Evolutionary conservation across 2,888 invertebrate genomes (phyloP).

Genomic region (Ecliptopera silaceata): DNA sequence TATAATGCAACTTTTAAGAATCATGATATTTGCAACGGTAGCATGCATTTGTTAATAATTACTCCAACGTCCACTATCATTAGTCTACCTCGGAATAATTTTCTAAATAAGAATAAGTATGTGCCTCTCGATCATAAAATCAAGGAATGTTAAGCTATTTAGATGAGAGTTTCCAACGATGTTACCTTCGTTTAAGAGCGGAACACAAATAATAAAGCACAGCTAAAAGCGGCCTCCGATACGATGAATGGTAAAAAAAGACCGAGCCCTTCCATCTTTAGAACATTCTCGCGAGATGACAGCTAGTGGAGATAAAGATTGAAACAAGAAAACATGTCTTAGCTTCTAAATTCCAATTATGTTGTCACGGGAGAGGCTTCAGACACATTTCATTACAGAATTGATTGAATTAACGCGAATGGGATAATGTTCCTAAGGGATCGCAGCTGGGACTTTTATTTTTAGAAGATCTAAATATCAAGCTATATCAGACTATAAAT

Average conservation of each 20-base stretch:
- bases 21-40: background rate
- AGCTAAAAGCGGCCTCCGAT: slow-evolving; percentile 35
- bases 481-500: background rate
- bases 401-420: slow-evolving; percentile 2
- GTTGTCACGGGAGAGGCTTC: slow-evolving; percentile 12
- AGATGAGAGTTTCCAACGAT: slow-evolving; percentile 31
- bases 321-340: slow-evolving; percentile 14
- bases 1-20: background rate
- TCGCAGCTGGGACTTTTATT: background rate
- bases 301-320: slow-evolving; percentile 26
- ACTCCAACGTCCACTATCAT: too few species aligned
- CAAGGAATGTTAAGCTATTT: slow-evolving; percentile 22
- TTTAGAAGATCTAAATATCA: background rate
- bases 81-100: too few species aligned
- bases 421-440: slow-evolving; percentile 8
- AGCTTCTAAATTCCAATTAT: slow-evolving; percentile 17
- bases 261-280: slow-evolving; percentile 10
- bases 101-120: background rate
- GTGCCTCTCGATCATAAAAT: background rate
- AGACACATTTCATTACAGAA: slow-evolving; percentile 5
- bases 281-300: slow-evolving; percentile 27
- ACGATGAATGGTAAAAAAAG: slow-evolving; percentile 23
- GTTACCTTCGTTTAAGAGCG: slow-evolving; percentile 21
- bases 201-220: slow-evolving; percentile 41
- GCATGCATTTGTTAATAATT: background rate